Evolutionary conservation across 1,140 invertebrate genomes (phyloP).

Genomic region (Eriosoma lanigerum): DNA sequence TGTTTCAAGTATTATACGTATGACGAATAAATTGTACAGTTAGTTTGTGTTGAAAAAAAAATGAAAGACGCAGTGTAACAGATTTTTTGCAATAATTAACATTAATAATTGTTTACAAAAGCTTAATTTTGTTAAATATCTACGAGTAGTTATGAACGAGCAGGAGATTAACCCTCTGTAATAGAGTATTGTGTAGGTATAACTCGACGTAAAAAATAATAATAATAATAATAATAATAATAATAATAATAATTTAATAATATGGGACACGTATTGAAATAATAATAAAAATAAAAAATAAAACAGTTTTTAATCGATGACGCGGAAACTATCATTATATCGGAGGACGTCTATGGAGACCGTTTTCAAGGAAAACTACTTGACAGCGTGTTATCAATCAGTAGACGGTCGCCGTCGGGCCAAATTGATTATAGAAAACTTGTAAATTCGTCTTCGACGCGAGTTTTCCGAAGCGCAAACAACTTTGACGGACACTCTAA

Average conservation of each 20-base stretch:
- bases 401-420: slow-evolving; percentile 8
- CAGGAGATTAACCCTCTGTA: no score
- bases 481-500: slow-evolving; percentile 50
- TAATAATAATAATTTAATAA: no score
- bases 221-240: no score
- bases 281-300: no score
- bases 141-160: not conserved
- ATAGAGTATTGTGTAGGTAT: no score
- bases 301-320: slow-evolving; percentile 30
- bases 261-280: not conserved
- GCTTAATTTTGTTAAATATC: slow-evolving; percentile 1
- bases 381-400: slow-evolving; percentile 45
- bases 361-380: slow-evolving; percentile 25
- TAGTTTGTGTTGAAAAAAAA: no score
- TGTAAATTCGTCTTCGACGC: slow-evolving; percentile 23
- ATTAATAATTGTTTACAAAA: no score
- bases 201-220: no score
- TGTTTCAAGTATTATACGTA: no score
- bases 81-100: no score
- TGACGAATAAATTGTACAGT: no score
- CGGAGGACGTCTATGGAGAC: not conserved
- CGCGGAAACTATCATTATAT: not conserved
- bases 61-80: no score
- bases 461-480: slow-evolving; percentile 45
- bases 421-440: slow-evolving; percentile 48